Evolutionary conservation across 2,797 vertebrate genomes (phyloP).

Genomic region (Fistularia commersonii): DNA sequence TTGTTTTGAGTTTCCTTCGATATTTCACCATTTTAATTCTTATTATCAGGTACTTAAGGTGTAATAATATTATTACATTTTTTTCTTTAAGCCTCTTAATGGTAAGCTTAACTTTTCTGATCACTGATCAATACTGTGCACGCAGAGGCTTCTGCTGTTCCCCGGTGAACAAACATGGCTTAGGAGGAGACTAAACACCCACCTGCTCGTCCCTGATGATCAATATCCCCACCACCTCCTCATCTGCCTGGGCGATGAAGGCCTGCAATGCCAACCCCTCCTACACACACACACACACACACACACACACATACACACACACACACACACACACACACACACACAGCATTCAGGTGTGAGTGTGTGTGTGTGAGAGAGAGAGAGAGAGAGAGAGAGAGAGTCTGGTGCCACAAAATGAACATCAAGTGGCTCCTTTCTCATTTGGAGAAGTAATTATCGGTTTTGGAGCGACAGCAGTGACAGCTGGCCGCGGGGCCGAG

Average conservation of each 20-base stretch:
- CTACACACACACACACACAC: background rate
- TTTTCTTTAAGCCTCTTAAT: no score
- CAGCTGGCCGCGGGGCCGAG: slow-evolving; percentile 58
- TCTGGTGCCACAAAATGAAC: slow-evolving; percentile 20
- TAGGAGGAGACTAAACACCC: slow-evolving; percentile 12
- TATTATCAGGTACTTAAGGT: no score
- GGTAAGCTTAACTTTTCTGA: no score
- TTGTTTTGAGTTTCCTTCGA: no score
- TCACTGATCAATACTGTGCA: no score
- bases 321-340: background rate
- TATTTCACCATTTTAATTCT: no score
- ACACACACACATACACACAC: background rate
- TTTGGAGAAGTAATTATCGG: slow-evolving; percentile 48
- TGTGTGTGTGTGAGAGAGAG: background rate
- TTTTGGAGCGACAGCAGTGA: slow-evolving; percentile 41
- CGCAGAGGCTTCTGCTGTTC: no score
- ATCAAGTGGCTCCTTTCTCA: slow-evolving; percentile 34
- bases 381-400: background rate
- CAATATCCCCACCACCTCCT: slow-evolving; percentile 79
- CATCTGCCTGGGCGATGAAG: slow-evolving; percentile 73
- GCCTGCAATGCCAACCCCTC: background rate
- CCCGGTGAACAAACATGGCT: no score
- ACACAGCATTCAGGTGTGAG: background rate
- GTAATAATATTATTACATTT: no score
- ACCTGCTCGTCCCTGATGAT: slow-evolving; percentile 89